Conservation (phyloP, 2,888 invertebrate species). For the Noctua janthe region DNA sequence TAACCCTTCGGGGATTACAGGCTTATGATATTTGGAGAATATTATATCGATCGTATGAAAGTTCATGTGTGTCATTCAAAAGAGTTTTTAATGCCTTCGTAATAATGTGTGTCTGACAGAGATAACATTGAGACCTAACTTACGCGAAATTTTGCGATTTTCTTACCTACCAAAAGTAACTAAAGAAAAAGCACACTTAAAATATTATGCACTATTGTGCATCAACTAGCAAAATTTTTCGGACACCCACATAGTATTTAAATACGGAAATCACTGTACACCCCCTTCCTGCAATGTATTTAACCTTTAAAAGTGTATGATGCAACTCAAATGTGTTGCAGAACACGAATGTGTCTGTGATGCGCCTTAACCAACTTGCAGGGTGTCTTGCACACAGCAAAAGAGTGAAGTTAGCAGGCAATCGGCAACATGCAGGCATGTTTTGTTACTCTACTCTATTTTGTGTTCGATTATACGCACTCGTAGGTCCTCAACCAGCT, state of each 20-base stretch:
- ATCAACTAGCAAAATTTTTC: not conserved
- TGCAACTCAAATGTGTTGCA: slow-evolving; percentile 44
- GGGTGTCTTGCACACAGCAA: slow-evolving; percentile 50
- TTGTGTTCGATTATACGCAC: slow-evolving; percentile 4
- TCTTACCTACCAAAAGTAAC: not conserved
- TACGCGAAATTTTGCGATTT: too few relatives aligned
- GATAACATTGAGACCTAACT: too few relatives aligned
- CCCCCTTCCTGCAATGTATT: not conserved
- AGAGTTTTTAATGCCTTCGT: too few relatives aligned
- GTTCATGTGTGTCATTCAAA: too few relatives aligned
- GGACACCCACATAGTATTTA: not conserved
- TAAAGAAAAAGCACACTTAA: not conserved
- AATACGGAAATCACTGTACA: not conserved
- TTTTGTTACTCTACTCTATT: slow-evolving; percentile 19
- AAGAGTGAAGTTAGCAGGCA: slow-evolving; percentile 42
- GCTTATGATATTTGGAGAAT: too few relatives aligned
- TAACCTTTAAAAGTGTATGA: slow-evolving; percentile 20
- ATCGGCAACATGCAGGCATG: slow-evolving; percentile 42
- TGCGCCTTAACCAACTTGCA: slow-evolving; percentile 51
- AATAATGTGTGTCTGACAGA: too few relatives aligned
- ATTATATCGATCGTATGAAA: too few relatives aligned
- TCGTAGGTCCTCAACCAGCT: slow-evolving; percentile 16
- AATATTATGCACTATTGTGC: not conserved
- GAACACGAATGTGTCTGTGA: slow-evolving; percentile 47
- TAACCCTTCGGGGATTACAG: too few relatives aligned